A percentile compares a stretch with the other conserved stretches of the same genome.
phyloP scores from a whole-genome alignment of 2,797 vertebrate species.

The Crypturellus tataupa region DNA sequence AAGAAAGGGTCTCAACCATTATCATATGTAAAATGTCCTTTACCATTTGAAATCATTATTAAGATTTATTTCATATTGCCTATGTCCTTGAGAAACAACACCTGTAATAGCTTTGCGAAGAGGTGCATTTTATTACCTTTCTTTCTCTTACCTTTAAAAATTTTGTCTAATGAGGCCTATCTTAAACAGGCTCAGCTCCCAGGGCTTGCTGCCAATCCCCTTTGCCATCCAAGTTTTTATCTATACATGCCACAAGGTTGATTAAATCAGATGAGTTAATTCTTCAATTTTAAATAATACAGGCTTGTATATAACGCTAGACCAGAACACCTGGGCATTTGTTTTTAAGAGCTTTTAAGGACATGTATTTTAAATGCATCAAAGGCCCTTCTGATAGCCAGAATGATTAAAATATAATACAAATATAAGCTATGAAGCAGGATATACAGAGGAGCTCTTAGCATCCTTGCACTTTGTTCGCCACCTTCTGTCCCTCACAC shows the following conservation, averaged over 20 bases:
- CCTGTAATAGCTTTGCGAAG: neutral
- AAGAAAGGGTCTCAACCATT: neutral
- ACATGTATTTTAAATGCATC: neutral
- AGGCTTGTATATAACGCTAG: neutral
- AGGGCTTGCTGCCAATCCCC: slow-evolving; percentile 29
- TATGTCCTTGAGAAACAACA: neutral
- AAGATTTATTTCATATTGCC: neutral
- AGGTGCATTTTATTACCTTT: neutral
- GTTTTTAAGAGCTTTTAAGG: neutral
- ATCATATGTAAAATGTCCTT: neutral
- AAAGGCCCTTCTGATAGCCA: neutral
- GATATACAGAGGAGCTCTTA: neutral
- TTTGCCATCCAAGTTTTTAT: neutral
- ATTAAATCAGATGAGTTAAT: neutral
- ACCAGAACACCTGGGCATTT: neutral
- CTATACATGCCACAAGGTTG: neutral
- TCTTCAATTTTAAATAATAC: neutral
- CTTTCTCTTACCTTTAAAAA: neutral
- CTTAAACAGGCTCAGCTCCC: neutral
- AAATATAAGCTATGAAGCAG: neutral
- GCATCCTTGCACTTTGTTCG: neutral
- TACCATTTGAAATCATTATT: neutral
- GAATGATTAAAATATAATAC: neutral
- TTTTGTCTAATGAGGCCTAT: slow-evolving; percentile 48
- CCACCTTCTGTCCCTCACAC: neutral